phyloP scores from a whole-genome alignment of 2,888 invertebrate species.

The Leptinotarsa juncta region DNA sequence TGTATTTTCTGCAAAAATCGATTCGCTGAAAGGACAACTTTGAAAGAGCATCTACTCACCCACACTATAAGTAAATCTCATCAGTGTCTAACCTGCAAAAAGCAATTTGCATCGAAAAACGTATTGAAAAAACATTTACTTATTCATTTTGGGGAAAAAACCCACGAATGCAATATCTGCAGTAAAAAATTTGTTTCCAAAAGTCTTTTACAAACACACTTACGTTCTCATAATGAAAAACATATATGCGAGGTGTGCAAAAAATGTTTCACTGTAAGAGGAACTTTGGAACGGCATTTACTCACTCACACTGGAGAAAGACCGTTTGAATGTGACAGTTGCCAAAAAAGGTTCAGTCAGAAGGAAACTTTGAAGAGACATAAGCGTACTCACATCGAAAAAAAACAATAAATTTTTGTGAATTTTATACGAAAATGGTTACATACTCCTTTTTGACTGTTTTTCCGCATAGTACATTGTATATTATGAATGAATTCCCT shows the following conservation, averaged over 20 bases:
- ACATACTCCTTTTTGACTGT: too few species aligned
- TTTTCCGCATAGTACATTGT: too few species aligned
- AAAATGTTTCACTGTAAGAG: not conserved
- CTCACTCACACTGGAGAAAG: not conserved
- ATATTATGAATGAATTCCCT: too few species aligned
- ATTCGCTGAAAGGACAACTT: not conserved
- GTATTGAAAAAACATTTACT: slow-evolving; percentile 60
- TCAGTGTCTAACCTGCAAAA: slow-evolving; percentile 12
- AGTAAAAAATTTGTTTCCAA: not conserved
- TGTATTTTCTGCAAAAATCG: slow-evolving; percentile 15
- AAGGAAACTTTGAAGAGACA: too few species aligned
- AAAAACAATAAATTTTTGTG: too few species aligned
- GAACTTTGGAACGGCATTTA: not conserved
- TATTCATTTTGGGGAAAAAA: slow-evolving; percentile 66
- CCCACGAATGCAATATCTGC: not conserved
- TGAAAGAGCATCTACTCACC: slow-evolving; percentile 7
- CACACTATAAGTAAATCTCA: not conserved
- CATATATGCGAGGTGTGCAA: not conserved
- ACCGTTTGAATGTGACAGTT: not conserved
- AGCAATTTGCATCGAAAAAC: not conserved
- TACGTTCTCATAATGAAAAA: not conserved
- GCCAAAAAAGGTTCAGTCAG: not conserved
- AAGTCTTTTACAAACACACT: not conserved
- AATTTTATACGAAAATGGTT: too few species aligned
- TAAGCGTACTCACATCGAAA: too few species aligned